Conservation (phyloP, 2,113 vertebrate species). For the Psittacula cyanocephala region DNA sequence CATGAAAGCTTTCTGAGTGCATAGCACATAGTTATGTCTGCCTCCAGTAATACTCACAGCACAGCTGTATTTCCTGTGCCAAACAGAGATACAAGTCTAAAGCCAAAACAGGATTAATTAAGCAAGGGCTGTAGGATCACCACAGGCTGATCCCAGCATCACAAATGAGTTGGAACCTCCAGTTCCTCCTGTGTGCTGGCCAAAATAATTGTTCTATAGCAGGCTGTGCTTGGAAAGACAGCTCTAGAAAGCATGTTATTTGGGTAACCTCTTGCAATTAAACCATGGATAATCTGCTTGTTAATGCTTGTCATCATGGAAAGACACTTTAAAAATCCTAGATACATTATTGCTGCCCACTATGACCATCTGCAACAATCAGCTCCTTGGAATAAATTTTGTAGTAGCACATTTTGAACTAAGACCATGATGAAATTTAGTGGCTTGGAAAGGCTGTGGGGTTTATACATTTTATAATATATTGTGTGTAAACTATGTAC, state of each 20-base stretch:
- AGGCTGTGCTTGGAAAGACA: neutral
- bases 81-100: constrained; percentile 5
- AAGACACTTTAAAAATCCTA: neutral
- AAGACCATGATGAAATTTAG: neutral
- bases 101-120: constrained; percentile 61
- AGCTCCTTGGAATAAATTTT: neutral
- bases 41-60: neutral
- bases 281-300: neutral
- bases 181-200: neutral
- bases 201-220: neutral
- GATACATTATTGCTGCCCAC: neutral
- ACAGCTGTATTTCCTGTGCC: constrained; percentile 24
- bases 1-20: neutral
- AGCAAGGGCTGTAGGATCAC: constrained; percentile 5
- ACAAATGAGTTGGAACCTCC: constrained; percentile 13
- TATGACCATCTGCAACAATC: neutral
- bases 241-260: neutral
- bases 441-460: neutral
- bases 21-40: neutral
- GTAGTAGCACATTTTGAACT: neutral
- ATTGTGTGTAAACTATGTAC: neutral
- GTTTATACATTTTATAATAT: neutral
- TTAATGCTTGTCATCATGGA: constrained; percentile 26
- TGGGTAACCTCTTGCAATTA: constrained; percentile 32
- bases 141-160: constrained; percentile 3